phyloP scores from a whole-genome alignment of 2,797 vertebrate genomes.

The Orestias chungarensis region DNA sequence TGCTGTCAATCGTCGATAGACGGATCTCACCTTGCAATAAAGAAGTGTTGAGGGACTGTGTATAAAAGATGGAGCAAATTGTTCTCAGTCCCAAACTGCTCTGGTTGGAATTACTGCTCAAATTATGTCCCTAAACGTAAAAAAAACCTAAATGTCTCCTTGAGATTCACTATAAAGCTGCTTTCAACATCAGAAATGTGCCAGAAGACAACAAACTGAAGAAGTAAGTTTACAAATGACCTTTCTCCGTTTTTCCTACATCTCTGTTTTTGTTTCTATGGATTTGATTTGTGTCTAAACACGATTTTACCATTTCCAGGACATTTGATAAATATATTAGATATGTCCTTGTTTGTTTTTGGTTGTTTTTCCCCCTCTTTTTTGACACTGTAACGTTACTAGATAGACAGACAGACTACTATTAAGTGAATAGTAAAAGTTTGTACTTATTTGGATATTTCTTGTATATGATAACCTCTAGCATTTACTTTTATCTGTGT shows the following conservation, averaged over 20 bases:
- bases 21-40: constrained; percentile 65
- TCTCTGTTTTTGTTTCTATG: no score
- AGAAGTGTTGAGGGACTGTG: constrained; percentile 64
- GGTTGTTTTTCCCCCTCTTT: background rate
- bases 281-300: background rate
- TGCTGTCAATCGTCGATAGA: constrained; percentile 77
- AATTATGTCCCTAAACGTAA: background rate
- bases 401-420: constrained; percentile 1
- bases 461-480: background rate
- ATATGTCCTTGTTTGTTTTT: background rate
- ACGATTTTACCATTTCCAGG: background rate
- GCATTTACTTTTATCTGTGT: background rate
- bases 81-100: constrained; percentile 17
- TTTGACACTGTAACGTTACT: background rate
- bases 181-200: constrained; percentile 25
- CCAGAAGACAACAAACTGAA: constrained; percentile 67
- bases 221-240: constrained; percentile 59
- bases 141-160: background rate
- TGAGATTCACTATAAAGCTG: background rate
- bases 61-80: constrained; percentile 50
- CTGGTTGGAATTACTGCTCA: constrained; percentile 6
- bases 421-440: no score
- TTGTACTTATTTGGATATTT: no score
- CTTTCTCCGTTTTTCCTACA: background rate
- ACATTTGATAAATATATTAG: no score